phyloP scores from a whole-genome alignment of 2,888 invertebrate species.

The Eilema depressum region DNA sequence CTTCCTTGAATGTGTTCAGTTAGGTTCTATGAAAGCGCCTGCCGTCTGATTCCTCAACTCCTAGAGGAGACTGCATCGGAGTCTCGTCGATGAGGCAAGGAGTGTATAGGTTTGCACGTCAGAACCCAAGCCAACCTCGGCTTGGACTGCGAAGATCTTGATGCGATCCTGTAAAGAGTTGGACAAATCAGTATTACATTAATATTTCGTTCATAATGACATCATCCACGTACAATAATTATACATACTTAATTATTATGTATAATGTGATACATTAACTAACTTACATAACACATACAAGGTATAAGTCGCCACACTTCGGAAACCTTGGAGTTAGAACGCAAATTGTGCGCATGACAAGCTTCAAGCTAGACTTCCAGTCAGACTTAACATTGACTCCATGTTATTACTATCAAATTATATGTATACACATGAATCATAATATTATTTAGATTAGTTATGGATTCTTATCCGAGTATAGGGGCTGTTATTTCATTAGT shows the following conservation, averaged over 20 bases:
- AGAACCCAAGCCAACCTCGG: too few species aligned
- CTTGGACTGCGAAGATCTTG: not conserved
- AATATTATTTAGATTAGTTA: constrained; percentile 13
- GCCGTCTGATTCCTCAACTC: not conserved
- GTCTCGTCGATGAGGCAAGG: not conserved
- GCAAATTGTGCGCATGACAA: constrained; percentile 51
- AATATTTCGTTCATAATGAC: not conserved
- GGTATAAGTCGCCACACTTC: constrained; percentile 31
- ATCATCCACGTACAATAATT: not conserved
- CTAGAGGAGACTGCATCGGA: not conserved
- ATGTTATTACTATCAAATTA: constrained; percentile 25
- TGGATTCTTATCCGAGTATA: not conserved
- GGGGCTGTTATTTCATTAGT: not conserved
- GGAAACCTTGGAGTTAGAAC: constrained; percentile 51
- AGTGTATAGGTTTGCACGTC: not conserved
- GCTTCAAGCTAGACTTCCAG: constrained; percentile 26
- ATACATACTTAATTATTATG: not conserved
- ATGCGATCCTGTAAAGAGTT: too few species aligned
- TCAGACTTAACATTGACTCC: constrained; percentile 20
- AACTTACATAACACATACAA: constrained; percentile 18
- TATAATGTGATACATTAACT: not conserved
- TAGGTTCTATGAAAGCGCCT: not conserved
- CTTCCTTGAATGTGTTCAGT: too few species aligned
- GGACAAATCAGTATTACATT: not conserved
- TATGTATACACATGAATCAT: constrained; percentile 14